phyloP scores from a whole-genome alignment of 2,888 invertebrate species.

The Euproctis similis region DNA sequence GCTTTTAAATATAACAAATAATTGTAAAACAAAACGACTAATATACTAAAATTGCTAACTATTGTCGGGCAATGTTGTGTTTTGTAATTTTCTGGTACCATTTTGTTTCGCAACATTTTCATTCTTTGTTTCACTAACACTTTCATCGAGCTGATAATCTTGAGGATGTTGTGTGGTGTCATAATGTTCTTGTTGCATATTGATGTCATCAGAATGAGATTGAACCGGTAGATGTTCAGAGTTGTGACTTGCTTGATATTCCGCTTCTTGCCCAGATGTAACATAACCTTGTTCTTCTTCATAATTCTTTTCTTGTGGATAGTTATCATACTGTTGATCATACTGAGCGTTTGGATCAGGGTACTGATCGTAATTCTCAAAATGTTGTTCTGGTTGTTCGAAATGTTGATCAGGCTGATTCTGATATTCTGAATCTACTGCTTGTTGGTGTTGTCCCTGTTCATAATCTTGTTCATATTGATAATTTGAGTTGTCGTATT shows the following conservation, averaged over 20 bases:
- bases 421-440: conserved; percentile 23
- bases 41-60: conserved; percentile 49
- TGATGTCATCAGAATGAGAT: conserved; percentile 4
- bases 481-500: conserved; percentile 24
- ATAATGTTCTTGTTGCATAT: conserved; percentile 14
- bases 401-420: conserved; percentile 33
- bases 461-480: conserved; percentile 38
- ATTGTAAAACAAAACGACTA: conserved; percentile 44
- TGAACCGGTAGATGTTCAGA: conserved; percentile 1
- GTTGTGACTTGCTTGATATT: conserved; percentile 16
- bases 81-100: conserved; percentile 34
- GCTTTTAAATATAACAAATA: conserved; percentile 39
- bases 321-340: conserved; percentile 47
- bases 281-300: conserved; percentile 42
- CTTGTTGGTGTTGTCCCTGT: conserved; percentile 14
- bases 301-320: conserved; percentile 43
- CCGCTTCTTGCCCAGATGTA: conserved; percentile 35
- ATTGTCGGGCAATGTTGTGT: conserved; percentile 41
- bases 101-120: conserved; percentile 12
- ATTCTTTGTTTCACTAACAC: conserved; percentile 5
- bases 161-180: conserved; percentile 15
- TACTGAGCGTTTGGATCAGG: conserved; percentile 23
- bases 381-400: conserved; percentile 23
- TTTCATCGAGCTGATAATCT: conserved; percentile 13
- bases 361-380: conserved; percentile 36